Percentiles rank a stretch among this genome's conserved stretches.
phyloP scores from a whole-genome alignment of 2,888 invertebrate genomes.

The Unio pictorum region DNA sequence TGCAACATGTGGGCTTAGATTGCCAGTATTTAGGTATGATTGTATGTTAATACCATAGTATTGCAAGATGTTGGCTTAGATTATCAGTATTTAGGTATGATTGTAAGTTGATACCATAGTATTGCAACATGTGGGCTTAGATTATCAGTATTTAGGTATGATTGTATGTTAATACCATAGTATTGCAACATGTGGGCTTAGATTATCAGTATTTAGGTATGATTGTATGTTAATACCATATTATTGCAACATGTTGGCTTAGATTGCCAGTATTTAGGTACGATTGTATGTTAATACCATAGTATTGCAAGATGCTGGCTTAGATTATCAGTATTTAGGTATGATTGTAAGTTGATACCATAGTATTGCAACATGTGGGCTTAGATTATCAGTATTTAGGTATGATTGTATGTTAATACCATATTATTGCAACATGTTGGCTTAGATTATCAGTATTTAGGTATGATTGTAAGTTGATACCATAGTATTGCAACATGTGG shows the following conservation, averaged over 20 bases:
- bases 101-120: conserved; percentile 59
- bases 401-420: conserved; percentile 59
- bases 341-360: conserved; percentile 59
- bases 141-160: background rate
- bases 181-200: background rate
- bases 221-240: conserved; percentile 59
- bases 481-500: no score
- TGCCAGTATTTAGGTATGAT: background rate
- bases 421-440: no score
- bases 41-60: conserved; percentile 59
- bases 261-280: background rate
- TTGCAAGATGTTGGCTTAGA: background rate
- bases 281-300: conserved; percentile 59
- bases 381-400: background rate
- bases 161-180: conserved; percentile 59
- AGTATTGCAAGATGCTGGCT: background rate
- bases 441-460: background rate
- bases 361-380: no score
- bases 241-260: background rate
- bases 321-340: background rate
- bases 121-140: background rate
- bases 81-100: background rate
- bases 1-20: background rate
- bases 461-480: conserved; percentile 59
- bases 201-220: background rate